These are phyloP conservation scores for Seriola quinqueradiata DNA, from an alignment of 2,113 vertebrate genomes.

Conservation along the genomic window DNA sequence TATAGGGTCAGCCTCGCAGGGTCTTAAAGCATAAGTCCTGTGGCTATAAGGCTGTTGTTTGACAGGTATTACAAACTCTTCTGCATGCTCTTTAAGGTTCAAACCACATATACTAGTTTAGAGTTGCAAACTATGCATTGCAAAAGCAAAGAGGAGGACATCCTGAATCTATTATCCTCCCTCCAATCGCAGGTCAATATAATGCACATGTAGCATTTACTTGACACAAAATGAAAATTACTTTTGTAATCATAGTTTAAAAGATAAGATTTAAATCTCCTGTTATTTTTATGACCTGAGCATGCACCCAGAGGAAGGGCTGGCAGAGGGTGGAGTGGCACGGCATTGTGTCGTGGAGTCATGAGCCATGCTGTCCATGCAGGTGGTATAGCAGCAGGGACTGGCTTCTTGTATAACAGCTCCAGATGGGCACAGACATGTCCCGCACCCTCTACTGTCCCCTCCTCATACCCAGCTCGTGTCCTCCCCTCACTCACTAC, in stretches of 20 bases:
- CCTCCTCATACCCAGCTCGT: conserved; percentile 57
- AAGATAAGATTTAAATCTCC: conserved; percentile 59
- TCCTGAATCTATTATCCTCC: conserved; percentile 50
- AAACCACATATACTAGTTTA: conserved; percentile 79
- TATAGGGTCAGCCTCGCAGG: conserved; percentile 71
- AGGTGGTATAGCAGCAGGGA: conserved; percentile 61
- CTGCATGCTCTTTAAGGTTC: conserved; percentile 82
- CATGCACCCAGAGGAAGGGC: conserved; percentile 70
- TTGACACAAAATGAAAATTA: conserved; percentile 67
- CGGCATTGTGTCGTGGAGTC: conserved; percentile 26
- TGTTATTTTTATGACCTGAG: conserved; percentile 77
- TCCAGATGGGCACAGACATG: conserved; percentile 59
- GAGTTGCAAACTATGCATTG: conserved; percentile 84
- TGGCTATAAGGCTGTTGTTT: conserved; percentile 62
- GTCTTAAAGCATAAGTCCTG: conserved; percentile 66
- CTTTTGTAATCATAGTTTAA: conserved; percentile 77
- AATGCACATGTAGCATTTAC: conserved; percentile 82
- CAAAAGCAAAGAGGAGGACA: conserved; percentile 73
- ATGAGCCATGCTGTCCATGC: conserved; percentile 38
- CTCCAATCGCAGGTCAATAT: conserved; percentile 70
- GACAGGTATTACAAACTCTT: conserved; percentile 77
- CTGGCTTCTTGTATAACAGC: conserved; percentile 48
- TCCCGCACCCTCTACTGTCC: conserved; percentile 44
- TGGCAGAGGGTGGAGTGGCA: conserved; percentile 41
- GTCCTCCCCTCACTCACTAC: conserved; percentile 59